Percentiles rank a stretch among this genome's conserved stretches.
Evolutionary conservation across 2,113 vertebrate species (phyloP).

Genomic region (Promerops cafer): DNA sequence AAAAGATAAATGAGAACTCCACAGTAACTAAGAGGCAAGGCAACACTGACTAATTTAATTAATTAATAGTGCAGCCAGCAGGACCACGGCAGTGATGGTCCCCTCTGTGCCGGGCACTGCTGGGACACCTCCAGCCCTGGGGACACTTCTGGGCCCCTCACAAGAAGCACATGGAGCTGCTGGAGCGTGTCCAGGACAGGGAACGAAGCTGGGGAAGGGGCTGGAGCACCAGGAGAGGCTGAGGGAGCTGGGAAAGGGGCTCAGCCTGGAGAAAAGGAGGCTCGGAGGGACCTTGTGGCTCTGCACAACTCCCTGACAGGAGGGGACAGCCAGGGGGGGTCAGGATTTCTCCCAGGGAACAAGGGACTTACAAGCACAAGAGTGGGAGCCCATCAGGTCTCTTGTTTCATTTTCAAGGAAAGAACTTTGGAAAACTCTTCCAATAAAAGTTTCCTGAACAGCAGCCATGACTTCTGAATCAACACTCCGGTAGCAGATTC

Average conservation of each 20-base stretch:
- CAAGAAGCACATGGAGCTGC: background rate
- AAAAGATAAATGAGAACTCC: background rate
- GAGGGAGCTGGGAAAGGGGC: background rate
- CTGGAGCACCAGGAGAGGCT: background rate
- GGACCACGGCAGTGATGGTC: background rate
- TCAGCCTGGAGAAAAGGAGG: background rate
- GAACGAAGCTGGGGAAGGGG: background rate
- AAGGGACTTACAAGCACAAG: background rate
- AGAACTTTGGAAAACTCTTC: background rate
- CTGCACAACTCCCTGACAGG: background rate
- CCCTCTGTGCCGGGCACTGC: background rate
- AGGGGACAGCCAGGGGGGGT: background rate
- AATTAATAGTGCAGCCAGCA: background rate
- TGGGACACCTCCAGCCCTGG: background rate
- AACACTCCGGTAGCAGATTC: background rate
- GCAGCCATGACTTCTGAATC: conserved; percentile 18
- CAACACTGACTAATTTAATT: background rate
- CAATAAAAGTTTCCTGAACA: conserved; percentile 13
- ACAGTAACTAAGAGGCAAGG: background rate
- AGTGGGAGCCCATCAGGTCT: background rate
- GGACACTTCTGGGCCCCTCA: background rate
- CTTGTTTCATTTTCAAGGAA: background rate
- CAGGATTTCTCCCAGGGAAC: background rate
- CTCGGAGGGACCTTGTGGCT: background rate
- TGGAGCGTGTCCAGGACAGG: fast-evolving